phyloP scores from a whole-genome alignment of 2,797 vertebrate genomes.

The Enteromius argenteus region DNA sequence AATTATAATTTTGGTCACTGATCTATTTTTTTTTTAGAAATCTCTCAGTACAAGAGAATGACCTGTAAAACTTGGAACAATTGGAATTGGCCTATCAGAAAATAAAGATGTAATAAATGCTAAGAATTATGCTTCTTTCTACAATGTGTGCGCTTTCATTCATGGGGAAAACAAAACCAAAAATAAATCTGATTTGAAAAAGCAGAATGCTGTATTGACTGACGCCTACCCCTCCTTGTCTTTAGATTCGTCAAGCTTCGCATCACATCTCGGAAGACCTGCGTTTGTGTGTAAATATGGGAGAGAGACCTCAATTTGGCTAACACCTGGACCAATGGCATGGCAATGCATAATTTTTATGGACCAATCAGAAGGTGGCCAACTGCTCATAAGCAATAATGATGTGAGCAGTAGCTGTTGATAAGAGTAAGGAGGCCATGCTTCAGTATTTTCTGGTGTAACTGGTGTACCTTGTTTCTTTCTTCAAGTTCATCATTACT shows the following conservation, averaged over 20 bases:
- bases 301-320: constrained; percentile 73
- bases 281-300: constrained; percentile 74
- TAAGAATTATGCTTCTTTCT: constrained; percentile 37
- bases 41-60: background rate
- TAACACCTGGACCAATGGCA: constrained; percentile 78
- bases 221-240: constrained; percentile 77
- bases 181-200: constrained; percentile 63
- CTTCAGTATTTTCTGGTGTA: constrained; percentile 50
- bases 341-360: constrained; percentile 71
- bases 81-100: constrained; percentile 8
- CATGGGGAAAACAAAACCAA: constrained; percentile 34
- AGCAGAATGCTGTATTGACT: constrained; percentile 66
- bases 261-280: constrained; percentile 76
- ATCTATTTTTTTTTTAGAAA: background rate
- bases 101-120: constrained; percentile 31
- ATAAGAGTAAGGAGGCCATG: constrained; percentile 60
- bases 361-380: constrained; percentile 77
- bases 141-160: constrained; percentile 49
- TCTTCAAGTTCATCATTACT: constrained; percentile 60
- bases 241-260: constrained; percentile 78
- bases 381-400: constrained; percentile 66
- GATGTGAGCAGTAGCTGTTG: constrained; percentile 70
- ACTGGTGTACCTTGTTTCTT: constrained; percentile 55
- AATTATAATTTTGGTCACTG: background rate
- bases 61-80: background rate